Percentiles rank a stretch among this genome's conserved stretches.
These are phyloP conservation scores for Asbolus verrucosus DNA, from an alignment of 1,140 invertebrate species.

Conservation along the genomic window DNA sequence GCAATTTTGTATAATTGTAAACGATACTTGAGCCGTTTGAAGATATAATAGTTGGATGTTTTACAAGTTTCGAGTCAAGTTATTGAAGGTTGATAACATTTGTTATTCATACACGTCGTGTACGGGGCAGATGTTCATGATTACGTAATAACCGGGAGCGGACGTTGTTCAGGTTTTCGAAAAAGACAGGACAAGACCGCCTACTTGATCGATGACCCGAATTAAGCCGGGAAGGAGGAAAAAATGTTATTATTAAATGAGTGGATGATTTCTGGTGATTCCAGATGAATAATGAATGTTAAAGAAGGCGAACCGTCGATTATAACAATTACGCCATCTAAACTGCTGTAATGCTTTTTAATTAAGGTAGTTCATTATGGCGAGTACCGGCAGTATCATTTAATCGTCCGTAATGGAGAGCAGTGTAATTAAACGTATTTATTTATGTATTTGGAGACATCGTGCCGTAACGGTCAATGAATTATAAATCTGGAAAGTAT, in stretches of 20 bases:
- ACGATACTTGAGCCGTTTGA: constrained; percentile 33
- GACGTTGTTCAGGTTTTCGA: no score
- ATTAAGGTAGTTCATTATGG: constrained; percentile 29
- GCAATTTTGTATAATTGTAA: constrained; percentile 42
- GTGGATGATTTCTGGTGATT: not conserved
- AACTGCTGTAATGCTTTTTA: constrained; percentile 20
- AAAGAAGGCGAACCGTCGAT: constrained; percentile 1
- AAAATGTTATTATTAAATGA: not conserved
- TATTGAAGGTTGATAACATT: constrained; percentile 39
- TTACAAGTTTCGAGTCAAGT: constrained; percentile 40
- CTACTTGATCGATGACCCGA: not conserved
- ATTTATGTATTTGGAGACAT: constrained; percentile 46
- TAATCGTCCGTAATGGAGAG: constrained; percentile 26
- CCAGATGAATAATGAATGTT: constrained; percentile 10
- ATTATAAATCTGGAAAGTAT: constrained; percentile 50
- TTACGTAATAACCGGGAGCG: constrained; percentile 23
- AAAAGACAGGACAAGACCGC: not conserved
- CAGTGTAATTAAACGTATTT: constrained; percentile 37
- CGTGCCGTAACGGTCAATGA: constrained; percentile 50
- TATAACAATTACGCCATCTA: constrained; percentile 10
- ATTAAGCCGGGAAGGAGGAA: not conserved
- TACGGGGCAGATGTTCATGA: constrained; percentile 19
- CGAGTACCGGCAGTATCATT: constrained; percentile 4
- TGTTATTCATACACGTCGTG: constrained; percentile 42
- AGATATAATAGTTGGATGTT: constrained; percentile 35